phyloP scores from a whole-genome alignment of 1,140 invertebrate genomes.

The Ladona fulva region DNA sequence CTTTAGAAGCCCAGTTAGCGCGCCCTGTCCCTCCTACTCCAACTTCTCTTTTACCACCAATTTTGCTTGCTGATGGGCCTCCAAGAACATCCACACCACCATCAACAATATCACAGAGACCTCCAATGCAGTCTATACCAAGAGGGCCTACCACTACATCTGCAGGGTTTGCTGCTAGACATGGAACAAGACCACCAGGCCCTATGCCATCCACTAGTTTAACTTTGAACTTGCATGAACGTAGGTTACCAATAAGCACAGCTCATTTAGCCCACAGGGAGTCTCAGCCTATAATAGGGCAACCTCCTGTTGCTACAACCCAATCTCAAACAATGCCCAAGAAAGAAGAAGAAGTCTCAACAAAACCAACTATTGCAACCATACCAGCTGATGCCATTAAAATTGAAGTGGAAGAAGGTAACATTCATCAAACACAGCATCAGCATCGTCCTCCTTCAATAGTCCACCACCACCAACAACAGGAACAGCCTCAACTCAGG shows the following conservation, averaged over 20 bases:
- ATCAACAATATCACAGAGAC: neutral
- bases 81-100: slow-evolving; percentile 15
- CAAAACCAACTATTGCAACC: neutral
- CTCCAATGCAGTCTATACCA: slow-evolving; percentile 4
- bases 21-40: slow-evolving; percentile 55
- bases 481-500: slow-evolving; percentile 28
- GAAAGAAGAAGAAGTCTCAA: neutral
- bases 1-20: slow-evolving; percentile 61
- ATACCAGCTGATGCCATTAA: neutral
- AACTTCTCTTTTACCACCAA: slow-evolving; percentile 37
- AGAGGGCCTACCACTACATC: slow-evolving; percentile 26
- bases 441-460: slow-evolving; percentile 27
- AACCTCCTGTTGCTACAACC: neutral
- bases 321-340: neutral
- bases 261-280: neutral
- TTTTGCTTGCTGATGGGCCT: slow-evolving; percentile 20
- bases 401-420: neutral
- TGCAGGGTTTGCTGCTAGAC: neutral
- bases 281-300: neutral
- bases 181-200: neutral
- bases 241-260: neutral
- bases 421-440: neutral
- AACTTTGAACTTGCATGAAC: neutral
- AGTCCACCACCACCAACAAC: slow-evolving; percentile 31
- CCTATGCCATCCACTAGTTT: neutral